Conservation (phyloP, 1,140 invertebrate species). For the Chrysopa pallens region DNA sequence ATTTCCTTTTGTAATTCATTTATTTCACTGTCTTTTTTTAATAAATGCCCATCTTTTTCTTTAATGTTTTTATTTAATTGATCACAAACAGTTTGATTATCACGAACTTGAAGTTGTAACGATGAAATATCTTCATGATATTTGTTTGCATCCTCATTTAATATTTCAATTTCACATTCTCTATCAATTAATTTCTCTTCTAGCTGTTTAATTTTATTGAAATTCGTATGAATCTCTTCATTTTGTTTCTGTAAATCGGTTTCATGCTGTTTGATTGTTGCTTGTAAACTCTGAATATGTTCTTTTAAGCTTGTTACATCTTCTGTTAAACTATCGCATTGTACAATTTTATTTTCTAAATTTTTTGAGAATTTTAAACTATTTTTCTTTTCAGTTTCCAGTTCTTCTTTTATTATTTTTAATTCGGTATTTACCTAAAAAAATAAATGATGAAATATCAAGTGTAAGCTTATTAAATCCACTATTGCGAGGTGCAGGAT, state of each 20-base stretch:
- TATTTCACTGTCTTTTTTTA: conserved; percentile 18
- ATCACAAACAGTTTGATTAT: conserved; percentile 2
- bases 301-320: conserved; percentile 9
- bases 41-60: conserved; percentile 19
- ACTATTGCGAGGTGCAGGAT: conserved; percentile 5
- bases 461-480: too few species aligned
- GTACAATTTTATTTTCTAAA: conserved; percentile 22
- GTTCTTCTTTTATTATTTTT: conserved; percentile 3
- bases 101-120: conserved; percentile 19
- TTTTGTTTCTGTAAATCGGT: conserved; percentile 5
- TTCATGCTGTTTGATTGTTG: conserved; percentile 4
- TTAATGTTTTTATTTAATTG: conserved; percentile 19
- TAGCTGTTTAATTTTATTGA: conserved; percentile 23
- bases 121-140: conserved; percentile 27
- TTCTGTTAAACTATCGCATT: conserved; percentile 7
- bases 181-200: conserved; percentile 23
- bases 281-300: conserved; percentile 15
- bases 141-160: conserved; percentile 25
- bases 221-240: conserved; percentile 5
- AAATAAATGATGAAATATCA: too few species aligned
- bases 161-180: conserved; percentile 28
- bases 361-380: conserved; percentile 24
- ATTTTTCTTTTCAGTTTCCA: conserved; percentile 11
- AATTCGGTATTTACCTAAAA: background rate
- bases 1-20: conserved; percentile 32